A percentile compares a stretch with the other conserved stretches of the same genome.
Conservation (phyloP, 2,888 invertebrate genomes). For the Drosophila affinis region DNA sequence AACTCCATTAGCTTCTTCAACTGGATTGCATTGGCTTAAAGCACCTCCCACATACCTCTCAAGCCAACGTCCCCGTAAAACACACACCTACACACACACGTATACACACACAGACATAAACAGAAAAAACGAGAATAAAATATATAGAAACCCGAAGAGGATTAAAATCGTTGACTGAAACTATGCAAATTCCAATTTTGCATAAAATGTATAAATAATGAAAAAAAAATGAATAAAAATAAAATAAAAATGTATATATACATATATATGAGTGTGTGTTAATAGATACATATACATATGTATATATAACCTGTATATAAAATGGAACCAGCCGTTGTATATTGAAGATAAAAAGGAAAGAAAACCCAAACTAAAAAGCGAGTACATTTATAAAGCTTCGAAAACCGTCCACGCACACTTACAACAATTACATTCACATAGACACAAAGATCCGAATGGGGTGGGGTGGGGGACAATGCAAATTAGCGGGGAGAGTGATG, state of each 20-base stretch:
- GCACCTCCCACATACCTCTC: neutral
- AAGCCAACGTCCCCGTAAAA: neutral
- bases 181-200: slow-evolving; percentile 49
- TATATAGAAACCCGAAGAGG: slow-evolving; percentile 15
- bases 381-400: slow-evolving; percentile 76
- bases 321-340: slow-evolving; percentile 15
- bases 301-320: slow-evolving; percentile 25
- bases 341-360: slow-evolving; percentile 25
- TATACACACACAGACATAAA: slow-evolving; percentile 1
- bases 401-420: slow-evolving; percentile 82
- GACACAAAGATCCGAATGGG: slow-evolving; percentile 13
- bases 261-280: slow-evolving; percentile 7
- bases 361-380: slow-evolving; percentile 19
- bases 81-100: slow-evolving; percentile 10
- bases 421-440: slow-evolving; percentile 32
- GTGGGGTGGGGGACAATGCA: neutral
- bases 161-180: slow-evolving; percentile 67
- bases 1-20: neutral
- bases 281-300: slow-evolving; percentile 20
- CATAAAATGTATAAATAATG: slow-evolving; percentile 47
- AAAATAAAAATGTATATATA: slow-evolving; percentile 32
- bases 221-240: slow-evolving; percentile 27
- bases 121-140: slow-evolving; percentile 3
- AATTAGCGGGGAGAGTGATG: slow-evolving; percentile 46
- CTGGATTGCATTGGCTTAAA: neutral